Evolutionary conservation across 2,113 vertebrate genomes (phyloP).

Genomic region (Regulus satrapa): DNA sequence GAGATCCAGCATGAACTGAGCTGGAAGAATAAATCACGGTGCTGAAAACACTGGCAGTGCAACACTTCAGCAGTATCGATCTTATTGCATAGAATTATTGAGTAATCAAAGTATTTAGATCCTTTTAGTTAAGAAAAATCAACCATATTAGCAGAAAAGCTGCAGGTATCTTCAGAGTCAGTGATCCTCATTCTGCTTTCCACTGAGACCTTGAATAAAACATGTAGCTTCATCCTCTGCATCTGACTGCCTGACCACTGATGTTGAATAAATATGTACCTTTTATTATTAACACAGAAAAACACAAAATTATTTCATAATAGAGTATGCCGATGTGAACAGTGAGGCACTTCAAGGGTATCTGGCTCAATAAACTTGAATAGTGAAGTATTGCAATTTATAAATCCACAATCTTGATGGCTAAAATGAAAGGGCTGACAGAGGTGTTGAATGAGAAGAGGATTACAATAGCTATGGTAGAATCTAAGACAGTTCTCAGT

Average conservation of each 20-base stretch:
- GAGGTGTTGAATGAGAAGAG: background rate
- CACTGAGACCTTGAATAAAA: conserved; percentile 35
- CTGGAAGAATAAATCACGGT: background rate
- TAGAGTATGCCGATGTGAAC: background rate
- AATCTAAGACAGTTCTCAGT: background rate
- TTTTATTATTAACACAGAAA: conserved; percentile 54
- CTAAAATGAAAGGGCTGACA: background rate
- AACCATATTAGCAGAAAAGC: background rate
- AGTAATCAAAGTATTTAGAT: background rate
- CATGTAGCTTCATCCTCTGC: background rate
- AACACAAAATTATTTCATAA: conserved; percentile 47
- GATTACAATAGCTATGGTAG: background rate
- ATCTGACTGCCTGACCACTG: background rate
- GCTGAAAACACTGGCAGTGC: background rate
- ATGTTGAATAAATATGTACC: conserved; percentile 62
- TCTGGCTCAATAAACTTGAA: conserved; percentile 49
- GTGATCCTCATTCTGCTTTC: background rate
- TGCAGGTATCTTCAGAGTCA: background rate
- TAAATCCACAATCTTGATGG: background rate
- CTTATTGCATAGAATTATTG: background rate
- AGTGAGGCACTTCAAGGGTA: conserved; percentile 39
- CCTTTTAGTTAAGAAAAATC: background rate
- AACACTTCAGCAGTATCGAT: background rate
- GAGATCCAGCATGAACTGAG: background rate
- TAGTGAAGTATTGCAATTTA: conserved; percentile 23